Evolutionary conservation across 2,888 invertebrate genomes (phyloP).

Genomic region (Yponomeuta sedellus): DNA sequence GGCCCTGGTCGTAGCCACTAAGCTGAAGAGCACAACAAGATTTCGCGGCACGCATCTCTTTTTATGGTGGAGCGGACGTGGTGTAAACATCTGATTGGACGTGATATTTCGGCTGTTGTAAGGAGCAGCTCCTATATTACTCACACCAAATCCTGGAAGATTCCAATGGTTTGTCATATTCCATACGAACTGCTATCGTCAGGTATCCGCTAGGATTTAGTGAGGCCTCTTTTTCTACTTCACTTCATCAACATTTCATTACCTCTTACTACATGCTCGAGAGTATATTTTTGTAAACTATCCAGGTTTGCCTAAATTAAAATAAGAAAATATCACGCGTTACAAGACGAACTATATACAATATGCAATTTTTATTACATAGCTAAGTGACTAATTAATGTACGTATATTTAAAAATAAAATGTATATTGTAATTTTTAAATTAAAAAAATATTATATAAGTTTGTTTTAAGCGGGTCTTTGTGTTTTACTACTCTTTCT

Average conservation of each 20-base stretch:
- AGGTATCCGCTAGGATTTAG: too few species aligned
- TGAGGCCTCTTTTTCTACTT: constrained; percentile 15
- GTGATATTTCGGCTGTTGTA: too few species aligned
- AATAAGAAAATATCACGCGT: constrained; percentile 34
- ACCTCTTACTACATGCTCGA: constrained; percentile 15
- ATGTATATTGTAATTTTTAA: constrained; percentile 62
- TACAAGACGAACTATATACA: constrained; percentile 30
- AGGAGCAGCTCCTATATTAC: too few species aligned
- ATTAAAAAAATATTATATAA: constrained; percentile 65
- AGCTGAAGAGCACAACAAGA: too few species aligned
- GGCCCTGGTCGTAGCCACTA: too few species aligned
- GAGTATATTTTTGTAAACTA: constrained; percentile 51
- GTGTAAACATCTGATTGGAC: too few species aligned
- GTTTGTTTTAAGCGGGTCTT: constrained; percentile 55
- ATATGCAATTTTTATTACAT: constrained; percentile 29
- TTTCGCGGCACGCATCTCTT: too few species aligned
- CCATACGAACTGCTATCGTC: too few species aligned
- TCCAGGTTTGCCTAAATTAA: constrained; percentile 37
- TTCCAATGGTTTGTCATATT: too few species aligned
- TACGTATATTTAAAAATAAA: constrained; percentile 39
- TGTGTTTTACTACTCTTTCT: constrained; percentile 38
- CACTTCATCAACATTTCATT: constrained; percentile 26
- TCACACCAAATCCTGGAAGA: too few species aligned
- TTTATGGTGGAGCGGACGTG: too few species aligned
- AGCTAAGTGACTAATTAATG: constrained; percentile 55